A percentile compares a stretch with the other conserved stretches of the same genome.
Conservation (phyloP, 2,113 vertebrate genomes). For the Hiodon tergisus region DNA sequence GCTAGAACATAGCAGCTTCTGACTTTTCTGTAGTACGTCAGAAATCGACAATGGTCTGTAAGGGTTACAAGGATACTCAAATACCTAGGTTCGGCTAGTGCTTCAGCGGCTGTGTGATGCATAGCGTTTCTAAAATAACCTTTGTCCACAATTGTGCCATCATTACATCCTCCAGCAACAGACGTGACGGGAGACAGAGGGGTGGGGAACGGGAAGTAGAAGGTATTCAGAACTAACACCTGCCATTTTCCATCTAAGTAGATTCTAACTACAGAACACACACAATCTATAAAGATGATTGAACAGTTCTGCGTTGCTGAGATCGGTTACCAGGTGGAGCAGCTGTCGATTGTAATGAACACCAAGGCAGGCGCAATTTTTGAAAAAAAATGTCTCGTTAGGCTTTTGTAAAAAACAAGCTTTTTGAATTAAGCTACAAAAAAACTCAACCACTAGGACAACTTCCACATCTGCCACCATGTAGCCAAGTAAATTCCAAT, state of each 20-base stretch:
- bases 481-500: no score
- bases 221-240: constrained; percentile 18
- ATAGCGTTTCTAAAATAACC: constrained; percentile 60
- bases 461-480: no score
- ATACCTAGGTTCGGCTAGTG: constrained; percentile 61
- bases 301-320: no score
- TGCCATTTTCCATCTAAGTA: neutral
- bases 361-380: neutral
- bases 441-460: no score
- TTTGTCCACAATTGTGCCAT: constrained; percentile 51
- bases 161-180: constrained; percentile 65
- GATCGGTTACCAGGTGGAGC: neutral
- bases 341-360: neutral
- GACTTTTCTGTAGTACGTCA: constrained; percentile 76
- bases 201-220: constrained; percentile 9
- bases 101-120: constrained; percentile 57
- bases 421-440: no score
- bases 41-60: constrained; percentile 67
- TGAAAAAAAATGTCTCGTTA: no score
- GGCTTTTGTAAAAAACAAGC: no score
- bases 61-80: constrained; percentile 36
- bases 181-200: constrained; percentile 15
- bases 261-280: neutral
- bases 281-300: neutral
- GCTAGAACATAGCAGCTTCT: constrained; percentile 66